Evolutionary conservation across 2,797 vertebrate species (phyloP), one percentile per base, ranked within the genome.

Genomic region (Sebastes alutus): DNA sequence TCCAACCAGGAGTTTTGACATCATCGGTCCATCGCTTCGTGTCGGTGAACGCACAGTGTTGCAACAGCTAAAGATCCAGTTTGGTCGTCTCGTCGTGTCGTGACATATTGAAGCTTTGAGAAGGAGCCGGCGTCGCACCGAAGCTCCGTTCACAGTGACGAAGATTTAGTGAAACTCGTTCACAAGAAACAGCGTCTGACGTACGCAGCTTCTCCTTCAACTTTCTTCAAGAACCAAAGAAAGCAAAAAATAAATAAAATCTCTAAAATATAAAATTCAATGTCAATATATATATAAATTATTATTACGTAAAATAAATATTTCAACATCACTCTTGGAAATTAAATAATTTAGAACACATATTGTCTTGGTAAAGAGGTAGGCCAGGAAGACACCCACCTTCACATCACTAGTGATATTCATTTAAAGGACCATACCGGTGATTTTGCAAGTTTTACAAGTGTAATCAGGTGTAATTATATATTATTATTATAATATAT

Each of bases 271-370:
- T 56, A 84, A 42, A 68, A 72, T 38, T 14, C 12, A 77, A 84
- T 63, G n/a, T 82, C 32, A 80, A 74, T 72, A 56, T 71, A 80
- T 27, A 72, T 56, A 75, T 22, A 88, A 84, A 77, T 72, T 30
- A 72, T 78, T 46, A 72, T 80, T 74, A 76, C 6, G 13, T 60
- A 84, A 87, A 92, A 88, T 88, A 92, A 93, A 93, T 88, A 89
- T 72, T 58, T 64, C 20, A 49, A 75, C 55, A 29, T 76, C 66
- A 63, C 46, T 77, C 62, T 72, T 75, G 38, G 46, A 85, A 83
- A 78, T 83, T 29, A 83, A 83, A 85, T 77, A 73, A 78, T 49
- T 75, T 42, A 63, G 71, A 81, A 74, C 42, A 69, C 65, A 75
- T 87, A 77, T 87, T 86, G 76, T 72, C 67, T 81, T 85, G 20